Evolutionary conservation across 2,113 vertebrate genomes (phyloP).

Genomic region (Rhinolophus sinicus): DNA sequence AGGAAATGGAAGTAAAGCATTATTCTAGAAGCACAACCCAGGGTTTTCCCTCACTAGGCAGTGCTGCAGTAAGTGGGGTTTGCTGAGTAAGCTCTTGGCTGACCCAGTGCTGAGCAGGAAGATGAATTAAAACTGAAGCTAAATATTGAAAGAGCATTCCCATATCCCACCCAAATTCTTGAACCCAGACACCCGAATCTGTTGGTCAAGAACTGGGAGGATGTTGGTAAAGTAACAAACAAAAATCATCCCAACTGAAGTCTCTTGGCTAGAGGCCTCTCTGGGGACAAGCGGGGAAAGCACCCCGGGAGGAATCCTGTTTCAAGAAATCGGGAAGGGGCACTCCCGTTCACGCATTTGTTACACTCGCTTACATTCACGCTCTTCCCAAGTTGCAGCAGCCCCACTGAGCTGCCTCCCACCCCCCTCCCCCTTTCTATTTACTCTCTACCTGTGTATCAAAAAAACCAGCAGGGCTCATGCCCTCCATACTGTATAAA

Average conservation of each 20-base stretch:
- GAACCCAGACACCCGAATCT: background rate
- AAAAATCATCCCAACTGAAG: slow-evolving; percentile 15
- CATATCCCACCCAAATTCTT: background rate
- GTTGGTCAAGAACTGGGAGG: slow-evolving; percentile 7
- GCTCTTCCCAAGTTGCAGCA: slow-evolving; percentile 40
- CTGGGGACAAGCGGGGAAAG: background rate
- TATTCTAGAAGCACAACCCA: background rate
- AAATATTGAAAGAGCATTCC: background rate
- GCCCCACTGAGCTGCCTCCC: slow-evolving; percentile 66
- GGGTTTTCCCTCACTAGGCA: background rate
- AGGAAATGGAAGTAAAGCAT: slow-evolving; percentile 17
- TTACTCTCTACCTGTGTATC: slow-evolving; percentile 72
- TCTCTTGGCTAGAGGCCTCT: slow-evolving; percentile 54
- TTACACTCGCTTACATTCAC: background rate
- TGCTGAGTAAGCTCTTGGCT: slow-evolving; percentile 30
- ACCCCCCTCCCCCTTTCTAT: slow-evolving; percentile 45
- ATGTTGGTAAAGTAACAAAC: background rate
- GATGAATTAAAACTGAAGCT: slow-evolving; percentile 43
- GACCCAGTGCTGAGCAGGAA: slow-evolving; percentile 12
- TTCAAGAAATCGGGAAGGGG: background rate
- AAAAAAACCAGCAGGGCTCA: slow-evolving; percentile 66
- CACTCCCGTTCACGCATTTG: background rate
- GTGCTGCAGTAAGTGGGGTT: background rate
- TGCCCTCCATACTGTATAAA: slow-evolving; percentile 67
- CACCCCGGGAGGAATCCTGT: slow-evolving; percentile 32